Conservation (phyloP, 2,797 vertebrate species). For the Leontopithecus rosalia region DNA sequence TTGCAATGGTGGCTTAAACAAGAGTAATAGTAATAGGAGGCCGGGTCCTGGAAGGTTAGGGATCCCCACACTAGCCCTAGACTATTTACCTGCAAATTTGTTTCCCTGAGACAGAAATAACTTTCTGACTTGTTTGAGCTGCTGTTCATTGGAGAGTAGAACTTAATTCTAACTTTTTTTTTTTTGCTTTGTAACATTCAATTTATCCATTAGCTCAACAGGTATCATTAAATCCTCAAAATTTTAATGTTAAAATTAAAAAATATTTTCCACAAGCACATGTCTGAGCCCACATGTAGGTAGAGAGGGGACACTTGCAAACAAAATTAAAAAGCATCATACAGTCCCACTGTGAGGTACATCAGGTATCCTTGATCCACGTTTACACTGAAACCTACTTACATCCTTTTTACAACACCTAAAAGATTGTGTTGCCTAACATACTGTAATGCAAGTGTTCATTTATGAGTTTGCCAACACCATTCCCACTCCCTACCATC, state of each 20-base stretch:
- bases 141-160: background rate
- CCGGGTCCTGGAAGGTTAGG: background rate
- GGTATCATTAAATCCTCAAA: background rate
- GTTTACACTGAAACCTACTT: no score
- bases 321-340: background rate
- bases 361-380: background rate
- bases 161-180: background rate
- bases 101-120: background rate
- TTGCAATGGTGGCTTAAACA: no score
- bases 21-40: background rate
- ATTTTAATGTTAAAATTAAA: background rate
- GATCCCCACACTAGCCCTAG: background rate
- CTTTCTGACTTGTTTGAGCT: background rate
- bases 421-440: background rate
- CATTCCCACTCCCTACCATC: background rate
- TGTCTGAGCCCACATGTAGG: background rate
- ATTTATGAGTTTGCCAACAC: background rate
- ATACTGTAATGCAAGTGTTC: background rate
- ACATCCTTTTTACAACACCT: background rate
- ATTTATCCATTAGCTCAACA: background rate
- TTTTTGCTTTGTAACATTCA: background rate
- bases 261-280: background rate
- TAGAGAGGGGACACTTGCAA: background rate
- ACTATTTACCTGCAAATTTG: background rate
- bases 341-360: background rate